Base-by-base conservation (phyloP, 2,888 invertebrate species). In the Tenthredo livida region DNA sequence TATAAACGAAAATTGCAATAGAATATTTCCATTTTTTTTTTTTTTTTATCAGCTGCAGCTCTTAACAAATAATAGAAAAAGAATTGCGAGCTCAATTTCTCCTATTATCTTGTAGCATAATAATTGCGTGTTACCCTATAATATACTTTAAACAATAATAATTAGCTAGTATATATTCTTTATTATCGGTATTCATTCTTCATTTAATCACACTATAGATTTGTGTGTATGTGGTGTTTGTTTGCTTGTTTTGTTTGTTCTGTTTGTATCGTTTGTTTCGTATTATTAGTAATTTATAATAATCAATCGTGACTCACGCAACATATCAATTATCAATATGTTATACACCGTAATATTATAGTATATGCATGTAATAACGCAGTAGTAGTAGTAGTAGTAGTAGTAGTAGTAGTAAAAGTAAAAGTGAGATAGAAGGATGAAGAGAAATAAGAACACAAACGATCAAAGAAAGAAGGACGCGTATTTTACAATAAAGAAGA, bases 401-500 rank as follows among this genome's bases (percentile, higher is more conserved):
- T 50, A 50, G 50, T 50, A 50, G 17, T 43, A 54, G 9, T 54
- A 1, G n/a, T n/a, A n/a, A n/a, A 58, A 67, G 10, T 15, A 29
- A 33, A 67, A 33, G 25, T 25, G 33, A 40, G 4, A 43, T 4
- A 73, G 2, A 12, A 47, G 50, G 2, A 75, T 47, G 5, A 75
- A 47, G 43, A 43, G 47, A 43, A 25, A 47, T 10, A 75, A 54
- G n/a, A 54, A 6, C 54, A 3, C 17, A 5, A 54, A 7, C 1
- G 54, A 7, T 54, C 7, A 54, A n/a, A n/a, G n/a, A n/a, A 54
- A 15, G 12, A 15, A n/a, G 17, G 17, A 75, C 9, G 5, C 6
- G 1, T 37, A 33, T 54, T 87, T 85, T 91, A 90, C 90, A 86
- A 88, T 88, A 89, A 88, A 90, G 89, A 89, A 87, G 88, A 89